Evolutionary conservation across 2,113 vertebrate genomes (phyloP), one percentile per base, ranked within the genome.

Genomic region (Turdus rufiventris): DNA sequence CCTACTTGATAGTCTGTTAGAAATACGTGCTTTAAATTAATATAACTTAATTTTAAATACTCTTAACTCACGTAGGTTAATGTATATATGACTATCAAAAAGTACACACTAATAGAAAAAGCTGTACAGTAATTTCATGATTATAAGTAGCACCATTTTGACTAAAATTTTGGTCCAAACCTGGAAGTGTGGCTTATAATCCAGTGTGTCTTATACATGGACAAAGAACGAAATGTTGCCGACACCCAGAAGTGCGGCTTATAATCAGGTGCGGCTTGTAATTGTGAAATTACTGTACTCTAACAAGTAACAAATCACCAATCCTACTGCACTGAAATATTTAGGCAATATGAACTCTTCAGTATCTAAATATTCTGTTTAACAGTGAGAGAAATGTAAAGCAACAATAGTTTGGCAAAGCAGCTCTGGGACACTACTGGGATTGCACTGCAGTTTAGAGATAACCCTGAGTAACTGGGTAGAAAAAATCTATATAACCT

Each of bases 401-500:
- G 56, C 53, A 90, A 88, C 33, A 70, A 61, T 33, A 54, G 21
- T 65, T 53, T 42, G 70, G 78, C 38, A 77, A 82, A 94, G 61
- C 56, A 89, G 74, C 73, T 67, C 17, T 57, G 60, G 14, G 14
- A 93, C 75, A 79, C 78, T 75, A 75, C 6, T 89, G 70, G 71
- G 76, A 94, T 68, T 94, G 68, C 38, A 47, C 66, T 91, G 78
- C 73, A 72, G 43, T 92, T 94, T 61, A 66, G 60, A 95, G 96
- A 97, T 94, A 96, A 97, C 73, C 74, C 90, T 85, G 79, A 93
- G 85, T 60, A 95, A 90, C 20, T 17, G 68, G 53, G 61, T 53
- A 85, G 50, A 45, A 53, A 93, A 95, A 96, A 96, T 96, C 94
- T 90, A 94, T 97, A 88, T 38, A 83, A 72, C 42, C 85, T 87